These are phyloP conservation scores for Hoplodrina blanda DNA, from an alignment of 2,888 invertebrate species.

Conservation along the genomic window DNA sequence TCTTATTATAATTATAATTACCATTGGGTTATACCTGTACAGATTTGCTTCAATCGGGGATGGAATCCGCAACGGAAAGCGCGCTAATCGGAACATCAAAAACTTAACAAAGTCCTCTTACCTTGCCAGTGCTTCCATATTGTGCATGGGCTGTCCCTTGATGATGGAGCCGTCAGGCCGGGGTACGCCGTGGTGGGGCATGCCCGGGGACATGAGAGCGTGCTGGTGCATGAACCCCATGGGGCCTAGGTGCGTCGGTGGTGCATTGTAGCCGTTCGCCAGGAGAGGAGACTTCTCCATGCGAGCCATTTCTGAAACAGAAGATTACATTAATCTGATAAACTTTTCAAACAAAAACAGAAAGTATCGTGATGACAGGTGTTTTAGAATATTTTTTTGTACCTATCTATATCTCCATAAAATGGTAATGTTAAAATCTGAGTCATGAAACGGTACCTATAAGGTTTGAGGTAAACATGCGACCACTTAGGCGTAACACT, in stretches of 20 bases:
- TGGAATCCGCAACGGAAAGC: neutral
- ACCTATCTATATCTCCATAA: conserved; percentile 19
- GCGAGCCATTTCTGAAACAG: conserved; percentile 94
- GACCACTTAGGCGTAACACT: conserved; percentile 76
- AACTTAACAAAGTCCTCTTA: conserved; percentile 71
- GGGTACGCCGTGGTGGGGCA: conserved; percentile 95
- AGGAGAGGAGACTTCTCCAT: conserved; percentile 97
- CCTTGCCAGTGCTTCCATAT: conserved; percentile 98
- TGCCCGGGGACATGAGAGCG: conserved; percentile 97
- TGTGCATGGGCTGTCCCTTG: conserved; percentile 96
- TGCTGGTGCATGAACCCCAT: conserved; percentile 99
- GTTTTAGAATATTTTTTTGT: conserved; percentile 18
- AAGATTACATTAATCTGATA: conserved; percentile 9
- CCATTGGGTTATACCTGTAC: neutral
- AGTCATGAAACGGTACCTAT: conserved; percentile 41
- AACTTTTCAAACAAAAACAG: neutral
- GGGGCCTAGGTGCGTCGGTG: conserved; percentile 97
- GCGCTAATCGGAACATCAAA: neutral
- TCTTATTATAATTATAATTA: neutral
- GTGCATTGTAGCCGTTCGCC: conserved; percentile 98
- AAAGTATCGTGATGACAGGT: neutral
- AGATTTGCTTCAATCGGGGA: neutral
- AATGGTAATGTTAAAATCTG: conserved; percentile 53
- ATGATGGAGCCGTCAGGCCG: conserved; percentile 96
- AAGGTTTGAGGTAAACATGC: conserved; percentile 62